Evolutionary conservation across 53 echinoderm and acorn worm genomes (phyloP), one percentile per base, ranked within the genome.

Genomic region (Pentamera pediparva): DNA sequence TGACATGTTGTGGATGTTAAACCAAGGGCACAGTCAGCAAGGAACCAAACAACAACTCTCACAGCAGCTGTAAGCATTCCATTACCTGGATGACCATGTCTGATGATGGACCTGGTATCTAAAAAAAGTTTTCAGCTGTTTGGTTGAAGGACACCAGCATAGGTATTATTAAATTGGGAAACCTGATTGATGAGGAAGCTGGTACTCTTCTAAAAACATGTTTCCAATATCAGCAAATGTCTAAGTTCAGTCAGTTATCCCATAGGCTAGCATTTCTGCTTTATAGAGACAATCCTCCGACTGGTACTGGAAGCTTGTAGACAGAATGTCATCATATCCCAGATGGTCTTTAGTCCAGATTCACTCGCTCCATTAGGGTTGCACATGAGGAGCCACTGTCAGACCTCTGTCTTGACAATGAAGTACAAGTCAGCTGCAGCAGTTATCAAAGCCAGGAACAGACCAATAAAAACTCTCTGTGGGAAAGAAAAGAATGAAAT

Each of bases 351-450:
- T 18, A 45, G 47, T 45, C 47, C 18, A 18, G 47, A 15, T 45
- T 45, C 47, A 51, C 20, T 13, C 6, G 6, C 24, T 21, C 9
- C 1, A 51, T 51, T n/a, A n/a, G n/a, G n/a, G 15, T 51, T 25
- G 6, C 19, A 6, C 52, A 51, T 51, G 24, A 21, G 19, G 52
- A 25, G 9, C 43, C 43, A 41, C 43, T 26, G 28, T 93, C 87
- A 93, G 39, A 93, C 62, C 39, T 89, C 90, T 57, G 59, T 67
- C 69, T 95, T 95, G 81, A 89, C 78, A 74, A 95, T 78, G 63
- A 95, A 95, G 35, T 95, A 95, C 19, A 95, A 62, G 56, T 95
- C 95, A 34, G 95, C 95, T 47, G 76, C 61, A 36, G 87, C 95
- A 9, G 87, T 87, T 17, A 87, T 79, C 35, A 90, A 35, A 3